phyloP scores from a whole-genome alignment of 2,797 vertebrate species.

The Cuniculus paca region DNA sequence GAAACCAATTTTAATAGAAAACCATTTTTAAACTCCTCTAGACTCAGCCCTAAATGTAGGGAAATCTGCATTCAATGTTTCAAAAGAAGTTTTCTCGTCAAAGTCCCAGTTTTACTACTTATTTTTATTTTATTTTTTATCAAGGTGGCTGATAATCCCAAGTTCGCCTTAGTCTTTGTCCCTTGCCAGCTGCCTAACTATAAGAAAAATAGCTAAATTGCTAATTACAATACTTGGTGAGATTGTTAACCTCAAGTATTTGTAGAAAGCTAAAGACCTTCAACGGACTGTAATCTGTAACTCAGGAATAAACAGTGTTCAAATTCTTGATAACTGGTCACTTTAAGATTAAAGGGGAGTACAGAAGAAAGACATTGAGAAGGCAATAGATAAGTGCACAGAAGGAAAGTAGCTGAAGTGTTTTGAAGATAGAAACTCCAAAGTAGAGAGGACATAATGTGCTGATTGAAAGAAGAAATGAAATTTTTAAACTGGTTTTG shows the following conservation, averaged over 20 bases:
- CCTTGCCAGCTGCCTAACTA: neutral
- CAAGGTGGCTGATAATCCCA: neutral
- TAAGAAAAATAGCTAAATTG: neutral
- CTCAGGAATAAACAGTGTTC: neutral
- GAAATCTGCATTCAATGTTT: neutral
- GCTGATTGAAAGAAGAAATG: neutral
- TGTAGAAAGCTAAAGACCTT: neutral
- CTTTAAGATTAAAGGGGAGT: neutral
- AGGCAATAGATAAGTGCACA: neutral
- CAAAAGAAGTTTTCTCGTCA: neutral
- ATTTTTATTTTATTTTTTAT: neutral
- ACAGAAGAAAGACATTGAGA: neutral
- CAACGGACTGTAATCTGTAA: neutral
- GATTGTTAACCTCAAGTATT: neutral
- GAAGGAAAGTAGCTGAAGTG: neutral
- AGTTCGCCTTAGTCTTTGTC: neutral
- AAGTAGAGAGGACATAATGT: neutral
- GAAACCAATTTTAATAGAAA: neutral
- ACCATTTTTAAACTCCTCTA: neutral
- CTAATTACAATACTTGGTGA: neutral
- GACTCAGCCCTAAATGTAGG: neutral
- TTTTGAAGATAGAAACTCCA: neutral
- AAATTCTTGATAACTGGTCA: neutral
- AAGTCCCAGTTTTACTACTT: neutral
- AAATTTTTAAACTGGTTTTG: neutral